phyloP scores from a whole-genome alignment of 2,113 vertebrate species.

The Gasterosteus aculeatus region DNA sequence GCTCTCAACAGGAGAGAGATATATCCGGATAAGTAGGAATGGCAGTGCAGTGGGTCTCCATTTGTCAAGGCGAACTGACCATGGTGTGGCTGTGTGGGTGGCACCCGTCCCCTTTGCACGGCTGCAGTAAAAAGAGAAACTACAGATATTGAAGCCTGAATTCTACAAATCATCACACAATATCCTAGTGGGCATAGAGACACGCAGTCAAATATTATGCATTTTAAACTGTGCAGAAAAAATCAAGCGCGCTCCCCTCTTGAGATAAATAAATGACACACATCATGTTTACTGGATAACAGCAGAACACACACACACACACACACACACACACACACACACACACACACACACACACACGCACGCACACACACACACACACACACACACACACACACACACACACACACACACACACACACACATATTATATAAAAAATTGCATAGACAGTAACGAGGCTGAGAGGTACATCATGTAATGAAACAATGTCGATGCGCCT shows the following conservation, averaged over 20 bases:
- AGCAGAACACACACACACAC: conserved; percentile 38
- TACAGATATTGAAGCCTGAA: conserved; percentile 94
- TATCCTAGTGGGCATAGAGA: not conserved
- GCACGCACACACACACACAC: too few species aligned
- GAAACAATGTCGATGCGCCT: conserved; percentile 11
- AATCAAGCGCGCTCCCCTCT: not conserved
- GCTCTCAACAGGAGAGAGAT: conserved; percentile 98
- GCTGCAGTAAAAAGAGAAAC: conserved; percentile 99
- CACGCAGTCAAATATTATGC: conserved; percentile 9
- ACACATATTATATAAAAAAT: conserved; percentile 13
- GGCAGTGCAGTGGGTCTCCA: conserved; percentile 99
- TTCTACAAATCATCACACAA: conserved; percentile 70
- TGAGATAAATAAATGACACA: conserved; percentile 8
- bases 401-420: too few species aligned
- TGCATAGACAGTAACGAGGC: too few species aligned
- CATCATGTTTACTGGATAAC: conserved; percentile 14
- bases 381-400: too few species aligned
- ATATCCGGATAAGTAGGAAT: conserved; percentile 99
- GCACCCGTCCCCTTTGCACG: conserved; percentile 99
- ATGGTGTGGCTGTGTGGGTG: conserved; percentile 99
- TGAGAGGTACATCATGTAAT: not conserved
- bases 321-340: too few species aligned
- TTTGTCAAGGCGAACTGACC: conserved; percentile 99
- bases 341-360: too few species aligned
- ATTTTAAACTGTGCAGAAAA: conserved; percentile 1